phyloP scores from a whole-genome alignment of 2,888 invertebrate species.

The Gnatocerus cornutus region DNA sequence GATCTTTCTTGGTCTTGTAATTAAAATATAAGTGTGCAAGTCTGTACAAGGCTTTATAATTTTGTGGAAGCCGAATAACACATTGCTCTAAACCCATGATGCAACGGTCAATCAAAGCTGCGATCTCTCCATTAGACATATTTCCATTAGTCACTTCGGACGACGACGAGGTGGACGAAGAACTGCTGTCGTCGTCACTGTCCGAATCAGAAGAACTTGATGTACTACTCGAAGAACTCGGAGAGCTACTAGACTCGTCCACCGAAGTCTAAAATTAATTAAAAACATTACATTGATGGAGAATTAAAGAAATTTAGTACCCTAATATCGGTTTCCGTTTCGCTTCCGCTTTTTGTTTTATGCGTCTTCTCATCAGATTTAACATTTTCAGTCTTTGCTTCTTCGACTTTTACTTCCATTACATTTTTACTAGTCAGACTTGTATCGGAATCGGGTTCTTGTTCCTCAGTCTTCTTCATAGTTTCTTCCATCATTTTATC shows the following conservation, averaged over 20 bases:
- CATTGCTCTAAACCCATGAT: slow-evolving; percentile 83
- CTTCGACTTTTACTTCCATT: slow-evolving; percentile 55
- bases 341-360: slow-evolving; percentile 51
- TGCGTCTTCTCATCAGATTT: slow-evolving; percentile 52
- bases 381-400: slow-evolving; percentile 45
- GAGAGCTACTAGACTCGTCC: slow-evolving; percentile 52
- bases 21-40: slow-evolving; percentile 88
- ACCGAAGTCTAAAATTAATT: slow-evolving; percentile 52
- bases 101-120: slow-evolving; percentile 66
- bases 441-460: slow-evolving; percentile 65
- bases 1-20: slow-evolving; percentile 78
- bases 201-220: slow-evolving; percentile 72
- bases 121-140: slow-evolving; percentile 65
- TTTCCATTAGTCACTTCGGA: slow-evolving; percentile 63
- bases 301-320: slow-evolving; percentile 49
- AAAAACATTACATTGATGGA: background rate
- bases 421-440: slow-evolving; percentile 58
- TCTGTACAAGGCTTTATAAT: slow-evolving; percentile 94
- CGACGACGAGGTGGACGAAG: slow-evolving; percentile 63
- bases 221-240: slow-evolving; percentile 73
- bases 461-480: slow-evolving; percentile 66
- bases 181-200: slow-evolving; percentile 73
- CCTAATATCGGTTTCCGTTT: slow-evolving; percentile 57
- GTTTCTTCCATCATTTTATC: slow-evolving; percentile 72
- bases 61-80: slow-evolving; percentile 88